phyloP scores from a whole-genome alignment of 2,888 invertebrate species.

The Drymonia ruficornis region DNA sequence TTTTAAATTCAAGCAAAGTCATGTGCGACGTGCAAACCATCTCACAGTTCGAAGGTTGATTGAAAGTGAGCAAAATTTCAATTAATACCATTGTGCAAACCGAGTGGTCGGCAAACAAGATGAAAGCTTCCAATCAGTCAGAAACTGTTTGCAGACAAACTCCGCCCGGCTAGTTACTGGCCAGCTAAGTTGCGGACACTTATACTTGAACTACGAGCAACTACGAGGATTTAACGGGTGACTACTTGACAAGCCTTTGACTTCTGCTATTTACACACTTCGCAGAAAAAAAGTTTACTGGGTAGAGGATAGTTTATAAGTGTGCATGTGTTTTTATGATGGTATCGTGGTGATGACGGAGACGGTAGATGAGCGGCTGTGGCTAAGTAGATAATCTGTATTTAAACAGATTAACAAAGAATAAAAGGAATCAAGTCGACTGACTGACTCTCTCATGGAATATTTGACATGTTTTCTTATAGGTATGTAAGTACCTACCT shows the following conservation, averaged over 20 bases:
- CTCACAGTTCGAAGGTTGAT: background rate
- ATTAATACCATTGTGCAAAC: constrained; percentile 4
- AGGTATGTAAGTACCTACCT: no score
- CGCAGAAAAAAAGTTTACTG: background rate
- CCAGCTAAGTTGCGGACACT: constrained; percentile 5
- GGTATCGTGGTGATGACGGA: no score
- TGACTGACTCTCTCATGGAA: no score
- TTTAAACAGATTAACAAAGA: no score
- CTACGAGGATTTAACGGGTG: background rate
- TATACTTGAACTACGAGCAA: constrained; percentile 5
- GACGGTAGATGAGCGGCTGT: no score
- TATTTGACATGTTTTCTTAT: no score
- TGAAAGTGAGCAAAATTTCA: constrained; percentile 5
- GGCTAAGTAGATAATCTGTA: no score
- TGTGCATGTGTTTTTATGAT: background rate
- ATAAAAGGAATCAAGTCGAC: no score
- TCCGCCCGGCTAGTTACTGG: background rate
- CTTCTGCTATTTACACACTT: background rate
- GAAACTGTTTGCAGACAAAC: constrained; percentile 6
- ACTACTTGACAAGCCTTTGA: background rate
- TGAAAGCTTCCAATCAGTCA: constrained; percentile 7
- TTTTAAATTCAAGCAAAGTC: no score
- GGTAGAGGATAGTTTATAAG: background rate
- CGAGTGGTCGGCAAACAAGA: constrained; percentile 4
- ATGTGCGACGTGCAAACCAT: no score